phyloP scores from a whole-genome alignment of 2,113 vertebrate species.

The Plestiodon gilberti region DNA sequence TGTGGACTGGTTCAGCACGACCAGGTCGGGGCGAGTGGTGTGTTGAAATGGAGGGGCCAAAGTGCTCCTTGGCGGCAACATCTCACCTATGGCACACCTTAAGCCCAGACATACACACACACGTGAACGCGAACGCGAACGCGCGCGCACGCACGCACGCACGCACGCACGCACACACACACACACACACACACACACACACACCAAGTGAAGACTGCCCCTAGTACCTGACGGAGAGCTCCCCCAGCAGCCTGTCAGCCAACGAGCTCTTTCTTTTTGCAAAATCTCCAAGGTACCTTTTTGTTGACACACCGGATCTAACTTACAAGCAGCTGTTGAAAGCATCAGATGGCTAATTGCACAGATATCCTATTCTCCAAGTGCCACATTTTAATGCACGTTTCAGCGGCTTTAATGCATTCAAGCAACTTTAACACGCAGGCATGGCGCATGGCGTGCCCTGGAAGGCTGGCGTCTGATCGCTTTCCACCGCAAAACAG shows the following conservation, averaged over 20 bases:
- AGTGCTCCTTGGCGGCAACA: neutral
- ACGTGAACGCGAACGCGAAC: too few species aligned
- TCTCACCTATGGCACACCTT: neutral
- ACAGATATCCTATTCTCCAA: constrained; percentile 13
- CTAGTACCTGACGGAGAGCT: accelerated
- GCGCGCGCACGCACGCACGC: too few species aligned
- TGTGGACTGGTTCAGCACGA: neutral
- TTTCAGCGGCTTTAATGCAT: constrained; percentile 36
- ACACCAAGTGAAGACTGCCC: neutral
- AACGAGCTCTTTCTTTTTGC: accelerated
- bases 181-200: accelerated
- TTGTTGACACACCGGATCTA: neutral
- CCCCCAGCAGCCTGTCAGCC: neutral
- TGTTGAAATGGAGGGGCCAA: neutral
- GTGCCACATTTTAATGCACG: neutral
- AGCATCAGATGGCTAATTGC: constrained; percentile 25
- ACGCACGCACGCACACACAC: too few species aligned
- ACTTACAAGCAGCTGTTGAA: constrained; percentile 16
- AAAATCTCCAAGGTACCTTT: neutral
- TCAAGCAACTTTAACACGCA: constrained; percentile 9
- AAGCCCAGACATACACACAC: accelerated
- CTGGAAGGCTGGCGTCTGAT: constrained; percentile 33
- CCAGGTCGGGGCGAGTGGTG: neutral
- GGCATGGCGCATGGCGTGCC: neutral
- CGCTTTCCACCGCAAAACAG: constrained; percentile 30